A percentile compares a stretch with the other conserved stretches of the same genome.
Evolutionary conservation across 1,140 invertebrate genomes (phyloP).

Genomic region (Cotesia typhae): DNA sequence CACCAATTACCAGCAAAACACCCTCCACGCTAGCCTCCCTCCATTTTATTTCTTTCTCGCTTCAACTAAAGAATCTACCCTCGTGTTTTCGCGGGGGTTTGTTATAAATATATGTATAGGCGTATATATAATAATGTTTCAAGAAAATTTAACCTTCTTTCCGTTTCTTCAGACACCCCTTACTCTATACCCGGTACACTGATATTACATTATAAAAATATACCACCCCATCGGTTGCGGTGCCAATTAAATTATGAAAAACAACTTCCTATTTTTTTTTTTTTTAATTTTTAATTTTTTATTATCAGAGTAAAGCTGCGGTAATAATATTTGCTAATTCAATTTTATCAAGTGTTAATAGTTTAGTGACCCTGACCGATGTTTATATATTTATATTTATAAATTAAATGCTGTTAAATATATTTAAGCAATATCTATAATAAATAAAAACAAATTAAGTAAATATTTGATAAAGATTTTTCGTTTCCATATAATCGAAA

Average conservation of each 20-base stretch:
- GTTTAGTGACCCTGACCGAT: too few species aligned
- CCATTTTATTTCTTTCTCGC: slow-evolving; percentile 35
- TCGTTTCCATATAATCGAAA: too few species aligned
- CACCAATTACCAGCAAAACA: slow-evolving; percentile 77
- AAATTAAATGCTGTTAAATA: too few species aligned
- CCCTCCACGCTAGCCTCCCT: slow-evolving; percentile 60
- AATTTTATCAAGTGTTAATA: too few species aligned
- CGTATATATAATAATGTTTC: slow-evolving; percentile 38
- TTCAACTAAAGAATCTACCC: too few species aligned
- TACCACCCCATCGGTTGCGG: slow-evolving; percentile 48
- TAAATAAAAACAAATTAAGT: too few species aligned
- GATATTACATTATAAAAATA: slow-evolving; percentile 60
- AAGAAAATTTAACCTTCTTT: slow-evolving; percentile 36
- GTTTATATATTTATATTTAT: too few species aligned
- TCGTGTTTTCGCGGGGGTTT: background rate
- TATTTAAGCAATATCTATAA: too few species aligned
- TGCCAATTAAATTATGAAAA: slow-evolving; percentile 47
- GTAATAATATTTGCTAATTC: background rate
- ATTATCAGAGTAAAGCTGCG: background rate
- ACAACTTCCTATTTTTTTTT: slow-evolving; percentile 15
- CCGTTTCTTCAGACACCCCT: slow-evolving; percentile 36
- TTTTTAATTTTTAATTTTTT: slow-evolving; percentile 7
- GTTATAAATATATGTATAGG: slow-evolving; percentile 23
- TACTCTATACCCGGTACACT: slow-evolving; percentile 44
- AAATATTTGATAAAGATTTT: too few species aligned